Evolutionary conservation across 1,140 invertebrate species (phyloP).

Genomic region (Adelges cooleyi): DNA sequence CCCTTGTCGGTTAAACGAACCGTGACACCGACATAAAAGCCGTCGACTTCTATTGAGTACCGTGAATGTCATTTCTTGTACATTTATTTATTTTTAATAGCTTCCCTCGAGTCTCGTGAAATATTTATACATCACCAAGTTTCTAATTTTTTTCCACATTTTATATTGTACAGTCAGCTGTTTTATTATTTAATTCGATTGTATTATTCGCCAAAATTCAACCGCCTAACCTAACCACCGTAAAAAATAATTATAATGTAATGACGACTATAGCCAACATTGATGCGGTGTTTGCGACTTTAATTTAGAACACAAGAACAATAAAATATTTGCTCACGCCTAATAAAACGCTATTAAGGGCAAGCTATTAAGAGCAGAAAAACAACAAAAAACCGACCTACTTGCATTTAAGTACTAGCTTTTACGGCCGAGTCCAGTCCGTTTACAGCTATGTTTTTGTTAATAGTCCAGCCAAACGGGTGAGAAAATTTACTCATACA

Average conservation of each 20-base stretch:
- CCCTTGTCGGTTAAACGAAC: conserved; percentile 18
- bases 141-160: too few species aligned
- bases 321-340: conserved; percentile 15
- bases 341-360: conserved; percentile 2
- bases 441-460: not conserved
- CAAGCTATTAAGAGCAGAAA: not conserved
- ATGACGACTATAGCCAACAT: too few species aligned
- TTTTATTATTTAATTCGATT: too few species aligned
- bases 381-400: not conserved
- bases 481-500: not conserved
- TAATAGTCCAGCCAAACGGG: not conserved
- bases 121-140: too few species aligned
- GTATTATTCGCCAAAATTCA: not conserved
- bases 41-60: not conserved
- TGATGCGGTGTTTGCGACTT: not conserved
- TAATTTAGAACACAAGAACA: not conserved
- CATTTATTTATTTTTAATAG: conserved; percentile 17
- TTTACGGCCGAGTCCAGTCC: not conserved
- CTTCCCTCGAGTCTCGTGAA: too few species aligned
- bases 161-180: too few species aligned
- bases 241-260: too few species aligned
- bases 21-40: conserved; percentile 13
- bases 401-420: not conserved
- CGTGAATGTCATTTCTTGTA: not conserved
- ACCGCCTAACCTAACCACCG: not conserved